phyloP scores from a whole-genome alignment of 2,888 invertebrate species.

The Spisula solida region DNA sequence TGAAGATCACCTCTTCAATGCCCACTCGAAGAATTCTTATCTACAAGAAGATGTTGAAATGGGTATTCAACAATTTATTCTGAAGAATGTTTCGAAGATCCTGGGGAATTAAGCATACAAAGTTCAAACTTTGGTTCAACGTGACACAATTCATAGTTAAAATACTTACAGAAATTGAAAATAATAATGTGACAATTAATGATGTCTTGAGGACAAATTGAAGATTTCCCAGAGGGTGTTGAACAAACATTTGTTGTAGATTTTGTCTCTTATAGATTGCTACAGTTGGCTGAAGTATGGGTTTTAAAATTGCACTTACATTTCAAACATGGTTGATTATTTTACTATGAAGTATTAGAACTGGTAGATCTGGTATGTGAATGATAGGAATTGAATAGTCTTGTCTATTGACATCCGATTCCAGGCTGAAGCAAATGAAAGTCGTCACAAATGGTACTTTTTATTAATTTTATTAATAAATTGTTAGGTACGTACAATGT shows the following conservation, averaged over 20 bases:
- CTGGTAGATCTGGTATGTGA: neutral
- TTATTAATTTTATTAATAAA: no score
- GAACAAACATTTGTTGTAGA: neutral
- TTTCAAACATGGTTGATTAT: neutral
- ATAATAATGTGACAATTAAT: neutral
- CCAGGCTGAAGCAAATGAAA: no score
- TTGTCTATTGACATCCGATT: no score
- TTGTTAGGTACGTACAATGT: no score
- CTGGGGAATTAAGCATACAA: neutral
- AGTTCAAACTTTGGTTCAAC: neutral
- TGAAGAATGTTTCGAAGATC: neutral
- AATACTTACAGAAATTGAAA: neutral
- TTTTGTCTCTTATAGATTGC: neutral
- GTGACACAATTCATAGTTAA: neutral
- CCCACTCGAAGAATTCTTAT: neutral
- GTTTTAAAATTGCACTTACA: neutral
- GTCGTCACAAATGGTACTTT: no score
- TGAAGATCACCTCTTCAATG: neutral
- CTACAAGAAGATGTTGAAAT: neutral
- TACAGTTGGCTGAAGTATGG: neutral
- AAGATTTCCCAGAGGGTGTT: neutral
- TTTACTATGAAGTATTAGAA: neutral
- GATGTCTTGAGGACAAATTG: neutral
- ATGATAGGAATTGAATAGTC: neutral
- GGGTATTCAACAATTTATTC: neutral